phyloP scores from a whole-genome alignment of 2,113 vertebrate genomes.

The Microtus richardsoni region DNA sequence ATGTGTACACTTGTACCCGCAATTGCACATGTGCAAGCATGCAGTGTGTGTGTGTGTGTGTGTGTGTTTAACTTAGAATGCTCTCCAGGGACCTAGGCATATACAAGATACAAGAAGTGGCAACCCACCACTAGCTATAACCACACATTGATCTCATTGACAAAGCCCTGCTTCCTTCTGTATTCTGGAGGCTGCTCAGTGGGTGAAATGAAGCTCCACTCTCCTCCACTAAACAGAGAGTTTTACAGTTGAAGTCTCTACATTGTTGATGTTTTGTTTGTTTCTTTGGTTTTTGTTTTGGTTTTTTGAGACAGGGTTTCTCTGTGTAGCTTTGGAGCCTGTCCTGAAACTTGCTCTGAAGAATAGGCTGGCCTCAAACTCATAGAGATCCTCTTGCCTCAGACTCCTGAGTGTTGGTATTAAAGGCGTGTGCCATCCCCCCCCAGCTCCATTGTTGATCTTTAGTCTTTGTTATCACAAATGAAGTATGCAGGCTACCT shows the following conservation, averaged over 20 bases:
- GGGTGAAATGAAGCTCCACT: background rate
- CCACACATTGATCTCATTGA: background rate
- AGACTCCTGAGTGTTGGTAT: no score
- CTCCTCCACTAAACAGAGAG: background rate
- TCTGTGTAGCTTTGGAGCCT: no score
- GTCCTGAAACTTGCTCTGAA: no score
- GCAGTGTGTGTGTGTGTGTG: background rate
- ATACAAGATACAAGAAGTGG: background rate
- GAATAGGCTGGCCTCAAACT: no score
- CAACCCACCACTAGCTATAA: background rate
- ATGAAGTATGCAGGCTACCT: background rate
- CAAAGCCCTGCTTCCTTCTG: background rate
- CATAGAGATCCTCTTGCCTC: no score
- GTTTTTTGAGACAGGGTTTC: no score
- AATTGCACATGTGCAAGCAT: background rate
- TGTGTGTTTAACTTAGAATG: background rate
- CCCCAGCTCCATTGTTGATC: background rate
- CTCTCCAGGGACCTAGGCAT: background rate
- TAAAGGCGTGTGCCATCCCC: fast-evolving
- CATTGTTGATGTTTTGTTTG: background rate
- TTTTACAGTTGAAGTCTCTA: background rate
- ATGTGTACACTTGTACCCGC: background rate
- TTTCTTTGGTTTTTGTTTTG: no score
- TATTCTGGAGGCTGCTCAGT: background rate
- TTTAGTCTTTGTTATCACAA: background rate